phyloP scores from a whole-genome alignment of 2,797 vertebrate genomes.

The Sebastolobus altivelis region DNA sequence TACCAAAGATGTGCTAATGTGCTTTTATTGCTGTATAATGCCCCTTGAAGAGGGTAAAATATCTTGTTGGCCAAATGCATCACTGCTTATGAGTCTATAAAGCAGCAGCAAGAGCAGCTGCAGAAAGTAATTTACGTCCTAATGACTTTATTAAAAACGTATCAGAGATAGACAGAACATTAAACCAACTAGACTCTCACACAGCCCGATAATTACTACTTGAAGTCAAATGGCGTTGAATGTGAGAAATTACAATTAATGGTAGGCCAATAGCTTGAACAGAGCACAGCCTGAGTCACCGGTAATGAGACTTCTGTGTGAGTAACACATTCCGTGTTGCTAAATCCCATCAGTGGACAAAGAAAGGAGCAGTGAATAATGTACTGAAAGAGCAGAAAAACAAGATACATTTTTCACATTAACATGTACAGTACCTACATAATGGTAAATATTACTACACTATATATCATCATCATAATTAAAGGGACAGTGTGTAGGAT shows the following conservation, averaged over 20 bases:
- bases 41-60: conserved; percentile 67
- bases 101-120: conserved; percentile 73
- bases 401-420: neutral
- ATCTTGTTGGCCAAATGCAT: conserved; percentile 76
- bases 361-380: neutral
- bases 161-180: conserved; percentile 77
- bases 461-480: neutral
- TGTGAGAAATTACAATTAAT: conserved; percentile 67
- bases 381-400: neutral
- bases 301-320: conserved; percentile 33
- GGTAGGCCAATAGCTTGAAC: conserved; percentile 30
- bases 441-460: neutral
- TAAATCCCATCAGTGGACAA: conserved; percentile 23
- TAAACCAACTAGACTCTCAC: conserved; percentile 64
- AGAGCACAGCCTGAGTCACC: conserved; percentile 32
- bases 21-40: conserved; percentile 62
- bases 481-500: no score
- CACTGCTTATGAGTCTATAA: conserved; percentile 76
- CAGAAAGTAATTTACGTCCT: conserved; percentile 76
- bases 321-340: neutral
- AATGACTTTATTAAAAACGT: conserved; percentile 82
- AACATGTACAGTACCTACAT: neutral
- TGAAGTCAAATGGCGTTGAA: conserved; percentile 64
- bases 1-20: conserved; percentile 64
- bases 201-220: conserved; percentile 70